These are phyloP conservation scores for Ochropleura plecta DNA, from an alignment of 2,888 invertebrate genomes.

Conservation along the genomic window DNA sequence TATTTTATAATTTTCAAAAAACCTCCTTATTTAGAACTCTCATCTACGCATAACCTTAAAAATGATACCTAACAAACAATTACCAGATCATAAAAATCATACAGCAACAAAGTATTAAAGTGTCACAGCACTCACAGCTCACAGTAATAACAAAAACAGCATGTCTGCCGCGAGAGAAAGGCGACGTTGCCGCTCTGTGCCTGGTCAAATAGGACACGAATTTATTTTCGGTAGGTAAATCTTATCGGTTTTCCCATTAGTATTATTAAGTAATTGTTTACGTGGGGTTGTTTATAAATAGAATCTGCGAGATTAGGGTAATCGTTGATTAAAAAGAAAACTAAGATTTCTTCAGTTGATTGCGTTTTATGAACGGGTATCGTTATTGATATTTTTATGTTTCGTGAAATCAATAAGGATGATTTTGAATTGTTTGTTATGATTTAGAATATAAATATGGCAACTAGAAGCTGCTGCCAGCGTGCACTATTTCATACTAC, in stretches of 20 bases:
- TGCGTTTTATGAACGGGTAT: background rate
- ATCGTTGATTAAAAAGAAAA: background rate
- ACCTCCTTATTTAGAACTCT: background rate
- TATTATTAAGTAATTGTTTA: constrained; percentile 16
- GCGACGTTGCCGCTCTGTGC: constrained; percentile 80
- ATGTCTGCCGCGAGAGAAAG: constrained; percentile 70
- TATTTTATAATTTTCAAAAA: background rate
- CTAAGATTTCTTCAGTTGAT: background rate
- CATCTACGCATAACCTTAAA: background rate
- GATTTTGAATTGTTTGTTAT: background rate
- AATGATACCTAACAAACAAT: constrained; percentile 3
- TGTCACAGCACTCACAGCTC: constrained; percentile 42
- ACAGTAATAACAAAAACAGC: constrained; percentile 54
- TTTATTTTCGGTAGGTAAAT: constrained; percentile 37
- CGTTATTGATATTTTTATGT: background rate
- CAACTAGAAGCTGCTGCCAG: background rate
- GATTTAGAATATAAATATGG: background rate
- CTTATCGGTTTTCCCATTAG: constrained; percentile 16
- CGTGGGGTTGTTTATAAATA: constrained; percentile 15
- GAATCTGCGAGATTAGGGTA: constrained; percentile 16
- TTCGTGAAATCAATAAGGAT: background rate
- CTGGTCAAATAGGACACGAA: constrained; percentile 73
- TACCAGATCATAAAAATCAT: constrained; percentile 27
- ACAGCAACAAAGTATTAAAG: constrained; percentile 23
- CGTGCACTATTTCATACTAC: too few relatives aligned